A percentile compares a stretch with the other conserved stretches of the same genome.
phyloP scores from a whole-genome alignment of 2,113 vertebrate genomes.

The Bubo scandiacus region DNA sequence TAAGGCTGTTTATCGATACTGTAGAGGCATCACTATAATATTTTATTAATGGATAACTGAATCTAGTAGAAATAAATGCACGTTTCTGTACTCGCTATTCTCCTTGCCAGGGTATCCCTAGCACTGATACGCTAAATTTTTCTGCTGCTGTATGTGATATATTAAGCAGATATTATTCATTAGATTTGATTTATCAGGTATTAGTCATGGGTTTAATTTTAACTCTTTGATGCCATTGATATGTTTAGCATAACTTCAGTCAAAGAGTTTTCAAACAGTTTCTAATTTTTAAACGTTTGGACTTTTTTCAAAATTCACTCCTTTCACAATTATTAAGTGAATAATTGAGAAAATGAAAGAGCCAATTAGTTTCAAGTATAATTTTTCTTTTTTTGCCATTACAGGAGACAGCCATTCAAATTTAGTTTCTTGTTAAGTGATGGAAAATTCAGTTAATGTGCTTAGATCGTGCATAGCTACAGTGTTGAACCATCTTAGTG shows the following conservation, averaged over 20 bases:
- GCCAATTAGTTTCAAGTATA: neutral
- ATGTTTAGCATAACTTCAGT: neutral
- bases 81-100: neutral
- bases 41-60: neutral
- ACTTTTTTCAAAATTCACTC: neutral
- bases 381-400: neutral
- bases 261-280: neutral
- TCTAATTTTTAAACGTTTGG: neutral
- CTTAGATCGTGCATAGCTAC: neutral
- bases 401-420: neutral
- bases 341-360: neutral
- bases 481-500: neutral
- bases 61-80: neutral
- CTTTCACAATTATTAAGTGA: neutral
- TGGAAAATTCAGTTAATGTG: neutral
- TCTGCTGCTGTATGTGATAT: neutral
- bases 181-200: neutral
- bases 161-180: conserved; percentile 19
- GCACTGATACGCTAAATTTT: neutral
- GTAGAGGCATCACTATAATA: neutral
- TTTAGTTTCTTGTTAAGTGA: neutral
- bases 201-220: conserved; percentile 23
- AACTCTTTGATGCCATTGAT: neutral
- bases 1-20: neutral
- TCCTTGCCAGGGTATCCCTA: neutral